Conservation (phyloP, 2,888 invertebrate genomes). For the Yponomeuta plumbellus region DNA sequence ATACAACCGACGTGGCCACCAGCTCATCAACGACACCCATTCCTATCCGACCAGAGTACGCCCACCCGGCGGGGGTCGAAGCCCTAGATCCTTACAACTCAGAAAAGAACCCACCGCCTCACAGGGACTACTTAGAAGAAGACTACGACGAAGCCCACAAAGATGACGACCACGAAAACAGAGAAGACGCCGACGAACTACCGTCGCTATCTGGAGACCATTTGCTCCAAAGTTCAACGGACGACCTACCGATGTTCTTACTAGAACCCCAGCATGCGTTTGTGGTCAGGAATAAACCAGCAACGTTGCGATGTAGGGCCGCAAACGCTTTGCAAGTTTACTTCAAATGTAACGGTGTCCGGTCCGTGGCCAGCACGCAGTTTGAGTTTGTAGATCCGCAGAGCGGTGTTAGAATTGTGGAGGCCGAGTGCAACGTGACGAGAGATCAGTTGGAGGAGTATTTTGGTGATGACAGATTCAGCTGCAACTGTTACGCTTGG, state of each 20-base stretch:
- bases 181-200: slow-evolving; percentile 69
- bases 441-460: slow-evolving; percentile 95
- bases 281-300: slow-evolving; percentile 94
- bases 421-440: slow-evolving; percentile 91
- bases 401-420: slow-evolving; percentile 90
- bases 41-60: slow-evolving; percentile 65
- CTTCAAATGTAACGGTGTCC: slow-evolving; percentile 93
- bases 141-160: slow-evolving; percentile 68
- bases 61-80: slow-evolving; percentile 68
- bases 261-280: slow-evolving; percentile 91
- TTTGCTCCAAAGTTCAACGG: slow-evolving; percentile 75
- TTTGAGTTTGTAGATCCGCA: slow-evolving; percentile 94
- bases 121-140: slow-evolving; percentile 66
- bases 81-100: slow-evolving; percentile 69
- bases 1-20: slow-evolving; percentile 52
- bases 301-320: slow-evolving; percentile 91
- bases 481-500: slow-evolving; percentile 97
- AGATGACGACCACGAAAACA: slow-evolving; percentile 64
- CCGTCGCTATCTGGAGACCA: slow-evolving; percentile 68
- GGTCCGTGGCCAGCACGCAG: slow-evolving; percentile 80
- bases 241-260: slow-evolving; percentile 89
- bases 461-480: slow-evolving; percentile 91
- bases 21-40: slow-evolving; percentile 53
- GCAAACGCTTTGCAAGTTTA: slow-evolving; percentile 91
- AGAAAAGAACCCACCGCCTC: slow-evolving; percentile 55